Evolutionary conservation across 2,888 invertebrate genomes (phyloP).

Genomic region (Agriopis leucophaearia): DNA sequence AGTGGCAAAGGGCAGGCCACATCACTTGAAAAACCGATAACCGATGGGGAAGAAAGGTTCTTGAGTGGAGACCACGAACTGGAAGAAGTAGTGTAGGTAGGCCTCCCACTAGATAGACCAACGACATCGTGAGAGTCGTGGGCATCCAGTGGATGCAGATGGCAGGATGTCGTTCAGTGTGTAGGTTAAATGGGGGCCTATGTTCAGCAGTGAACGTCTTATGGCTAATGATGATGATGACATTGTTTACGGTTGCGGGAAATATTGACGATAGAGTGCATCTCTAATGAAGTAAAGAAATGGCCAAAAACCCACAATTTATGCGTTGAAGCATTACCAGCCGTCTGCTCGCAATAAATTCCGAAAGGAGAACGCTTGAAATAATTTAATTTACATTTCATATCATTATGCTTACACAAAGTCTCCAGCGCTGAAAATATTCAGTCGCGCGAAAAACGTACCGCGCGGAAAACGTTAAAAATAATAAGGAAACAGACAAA

Average conservation of each 20-base stretch:
- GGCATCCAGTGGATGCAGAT: too few species aligned
- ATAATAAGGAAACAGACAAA: constrained; percentile 45
- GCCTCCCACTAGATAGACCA: too few species aligned
- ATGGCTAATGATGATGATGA: too few species aligned
- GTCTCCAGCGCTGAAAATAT: constrained; percentile 35
- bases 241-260: background rate
- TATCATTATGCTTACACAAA: constrained; percentile 45
- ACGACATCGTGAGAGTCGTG: too few species aligned
- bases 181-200: too few species aligned
- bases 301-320: constrained; percentile 39
- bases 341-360: constrained; percentile 45
- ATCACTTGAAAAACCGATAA: too few species aligned
- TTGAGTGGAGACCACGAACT: too few species aligned
- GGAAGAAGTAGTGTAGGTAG: too few species aligned
- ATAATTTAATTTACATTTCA: constrained; percentile 51
- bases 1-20: too few species aligned
- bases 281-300: constrained; percentile 33
- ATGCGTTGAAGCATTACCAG: constrained; percentile 45
- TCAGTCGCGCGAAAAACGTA: constrained; percentile 49
- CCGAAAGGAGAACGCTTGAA: constrained; percentile 44
- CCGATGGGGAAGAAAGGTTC: too few species aligned
- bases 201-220: too few species aligned
- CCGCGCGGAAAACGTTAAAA: constrained; percentile 42
- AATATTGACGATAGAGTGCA: background rate
- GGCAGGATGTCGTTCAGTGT: too few species aligned